These are phyloP conservation scores for Ceratosolen fusciceps DNA, from an alignment of 1,140 invertebrate species.

Conservation along the genomic window DNA sequence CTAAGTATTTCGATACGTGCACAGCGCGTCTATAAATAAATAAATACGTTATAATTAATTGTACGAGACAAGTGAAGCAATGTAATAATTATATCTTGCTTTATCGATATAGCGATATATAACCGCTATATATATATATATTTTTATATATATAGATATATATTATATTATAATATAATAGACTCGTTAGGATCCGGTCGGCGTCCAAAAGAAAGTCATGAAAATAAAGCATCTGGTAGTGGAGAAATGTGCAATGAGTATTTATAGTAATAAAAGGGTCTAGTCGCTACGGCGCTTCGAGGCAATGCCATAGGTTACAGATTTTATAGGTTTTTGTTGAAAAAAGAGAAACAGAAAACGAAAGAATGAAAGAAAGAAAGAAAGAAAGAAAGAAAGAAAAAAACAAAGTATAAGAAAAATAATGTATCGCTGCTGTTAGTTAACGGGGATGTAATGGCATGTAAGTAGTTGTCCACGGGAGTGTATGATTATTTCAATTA, in stretches of 20 bases:
- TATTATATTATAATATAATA: no score
- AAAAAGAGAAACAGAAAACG: no score
- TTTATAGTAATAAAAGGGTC: constrained; percentile 31
- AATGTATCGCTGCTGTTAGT: neutral
- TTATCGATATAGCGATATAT: no score
- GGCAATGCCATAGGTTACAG: neutral
- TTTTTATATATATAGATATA: no score
- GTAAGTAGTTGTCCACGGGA: constrained; percentile 34
- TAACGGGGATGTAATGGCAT: constrained; percentile 25
- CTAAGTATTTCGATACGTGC: no score
- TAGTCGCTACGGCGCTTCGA: neutral
- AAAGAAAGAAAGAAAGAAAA: no score
- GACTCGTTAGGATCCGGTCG: constrained; percentile 18
- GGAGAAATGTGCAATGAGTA: neutral
- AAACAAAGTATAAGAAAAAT: constrained; percentile 14
- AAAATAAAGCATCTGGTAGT: constrained; percentile 9
- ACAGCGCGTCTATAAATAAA: no score
- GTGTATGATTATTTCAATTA: constrained; percentile 67
- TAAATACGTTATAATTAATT: no score
- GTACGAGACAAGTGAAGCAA: no score
- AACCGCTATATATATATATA: no score
- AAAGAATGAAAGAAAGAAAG: no score
- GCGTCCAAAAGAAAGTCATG: neutral
- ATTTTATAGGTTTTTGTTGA: neutral
- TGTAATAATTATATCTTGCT: no score